Percentiles rank a stretch among this genome's conserved stretches.
Evolutionary conservation across 2,888 invertebrate genomes (phyloP).

Genomic region (Parnassius glacialis): DNA sequence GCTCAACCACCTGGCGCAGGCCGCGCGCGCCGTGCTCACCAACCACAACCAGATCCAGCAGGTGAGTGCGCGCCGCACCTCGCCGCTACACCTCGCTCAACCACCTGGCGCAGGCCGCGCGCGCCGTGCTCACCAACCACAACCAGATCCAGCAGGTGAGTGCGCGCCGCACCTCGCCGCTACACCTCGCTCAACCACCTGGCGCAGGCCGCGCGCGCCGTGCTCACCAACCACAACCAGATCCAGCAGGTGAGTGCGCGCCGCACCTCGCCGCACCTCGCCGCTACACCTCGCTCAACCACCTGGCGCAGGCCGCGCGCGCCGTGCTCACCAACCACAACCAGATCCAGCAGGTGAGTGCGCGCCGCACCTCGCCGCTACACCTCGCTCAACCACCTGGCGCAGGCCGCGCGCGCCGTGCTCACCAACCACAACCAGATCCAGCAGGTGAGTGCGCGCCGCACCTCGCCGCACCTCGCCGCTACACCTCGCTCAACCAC

Average conservation of each 20-base stretch:
- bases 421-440: too few species aligned
- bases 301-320: too few species aligned
- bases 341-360: conserved; percentile 65
- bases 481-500: too few species aligned
- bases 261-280: not conserved
- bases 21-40: not conserved
- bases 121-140: conserved; percentile 36
- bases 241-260: conserved; percentile 87
- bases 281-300: too few species aligned
- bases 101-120: conserved; percentile 92
- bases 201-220: conserved; percentile 92
- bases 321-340: not conserved
- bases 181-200: too few species aligned
- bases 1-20: too few species aligned
- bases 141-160: too few species aligned
- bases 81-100: conserved; percentile 84
- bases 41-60: not conserved
- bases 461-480: too few species aligned
- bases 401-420: too few species aligned
- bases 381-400: too few species aligned
- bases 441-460: too few species aligned
- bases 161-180: conserved; percentile 48
- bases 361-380: too few species aligned
- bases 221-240: conserved; percentile 85
- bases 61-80: conserved; percentile 91